Percentiles rank a stretch among this genome's conserved stretches.
Evolutionary conservation across 2,888 invertebrate genomes (phyloP).

Genomic region (Dicyrtoma fusca): DNA sequence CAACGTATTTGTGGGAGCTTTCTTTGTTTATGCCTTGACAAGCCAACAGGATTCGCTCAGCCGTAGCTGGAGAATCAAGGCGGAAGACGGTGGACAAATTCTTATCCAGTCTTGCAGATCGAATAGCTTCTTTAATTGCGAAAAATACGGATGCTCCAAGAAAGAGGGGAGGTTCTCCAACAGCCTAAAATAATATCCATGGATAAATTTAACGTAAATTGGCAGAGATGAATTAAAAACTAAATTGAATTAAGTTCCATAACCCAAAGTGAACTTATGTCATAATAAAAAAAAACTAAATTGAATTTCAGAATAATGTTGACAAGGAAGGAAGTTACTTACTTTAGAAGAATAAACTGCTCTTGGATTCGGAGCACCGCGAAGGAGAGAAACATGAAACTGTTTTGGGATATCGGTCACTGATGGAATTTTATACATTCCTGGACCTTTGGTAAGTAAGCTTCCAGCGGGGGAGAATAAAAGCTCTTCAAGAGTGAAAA

Average conservation of each 20-base stretch:
- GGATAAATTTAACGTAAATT: neutral
- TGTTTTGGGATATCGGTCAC: conserved; percentile 88
- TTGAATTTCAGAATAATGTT: neutral
- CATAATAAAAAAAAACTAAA: neutral
- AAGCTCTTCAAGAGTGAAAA: conserved; percentile 88
- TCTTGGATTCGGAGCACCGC: conserved; percentile 82
- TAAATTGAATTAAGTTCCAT: neutral
- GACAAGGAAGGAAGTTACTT: conserved; percentile 43
- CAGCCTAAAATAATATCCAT: conserved; percentile 67
- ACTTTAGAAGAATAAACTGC: conserved; percentile 97
- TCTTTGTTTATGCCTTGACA: conserved; percentile 71
- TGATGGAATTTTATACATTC: conserved; percentile 91
- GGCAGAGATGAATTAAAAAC: conserved; percentile 3
- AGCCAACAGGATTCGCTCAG: conserved; percentile 85
- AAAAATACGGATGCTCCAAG: conserved; percentile 83
- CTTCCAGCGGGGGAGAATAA: conserved; percentile 82
- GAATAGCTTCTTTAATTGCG: conserved; percentile 86
- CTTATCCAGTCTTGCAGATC: conserved; percentile 74
- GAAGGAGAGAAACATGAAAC: conserved; percentile 89
- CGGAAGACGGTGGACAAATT: conserved; percentile 66
- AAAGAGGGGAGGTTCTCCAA: conserved; percentile 94
- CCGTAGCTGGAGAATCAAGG: conserved; percentile 82
- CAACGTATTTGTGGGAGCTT: too few relatives aligned
- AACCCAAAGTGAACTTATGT: neutral
- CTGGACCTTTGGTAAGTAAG: conserved; percentile 83